phyloP scores from a whole-genome alignment of 2,797 vertebrate species.

The Atherinosoma microstoma region DNA sequence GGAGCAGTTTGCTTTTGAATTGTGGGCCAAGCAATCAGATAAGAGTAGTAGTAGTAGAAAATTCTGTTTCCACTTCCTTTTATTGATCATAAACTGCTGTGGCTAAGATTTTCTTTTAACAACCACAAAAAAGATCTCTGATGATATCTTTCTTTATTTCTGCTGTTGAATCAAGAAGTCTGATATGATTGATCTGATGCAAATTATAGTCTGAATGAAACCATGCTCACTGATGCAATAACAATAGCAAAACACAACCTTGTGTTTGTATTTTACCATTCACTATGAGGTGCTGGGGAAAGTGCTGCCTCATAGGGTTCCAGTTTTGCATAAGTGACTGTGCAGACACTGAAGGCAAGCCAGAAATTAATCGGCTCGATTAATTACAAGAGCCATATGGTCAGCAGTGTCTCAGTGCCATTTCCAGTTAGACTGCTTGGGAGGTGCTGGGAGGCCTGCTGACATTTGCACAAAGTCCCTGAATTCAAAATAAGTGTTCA shows the following conservation, averaged over 20 bases:
- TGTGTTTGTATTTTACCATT: constrained; percentile 37
- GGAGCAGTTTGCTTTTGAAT: no score
- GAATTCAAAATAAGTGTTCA: constrained; percentile 54
- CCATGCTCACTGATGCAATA: constrained; percentile 33
- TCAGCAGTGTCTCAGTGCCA: constrained; percentile 80
- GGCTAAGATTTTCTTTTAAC: no score
- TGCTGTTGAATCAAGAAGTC: background rate
- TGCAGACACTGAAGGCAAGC: constrained; percentile 75
- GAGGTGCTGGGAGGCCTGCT: constrained; percentile 81
- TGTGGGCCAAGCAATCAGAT: no score
- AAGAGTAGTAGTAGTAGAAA: no score
- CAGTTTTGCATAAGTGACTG: constrained; percentile 76
- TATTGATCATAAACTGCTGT: no score
- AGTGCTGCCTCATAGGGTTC: constrained; percentile 58
- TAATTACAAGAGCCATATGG: constrained; percentile 87
- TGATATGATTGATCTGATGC: background rate
- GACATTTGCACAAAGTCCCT: constrained; percentile 82
- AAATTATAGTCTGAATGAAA: constrained; percentile 25
- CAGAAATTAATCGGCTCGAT: constrained; percentile 84
- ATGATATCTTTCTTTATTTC: no score
- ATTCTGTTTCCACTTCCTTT: no score
- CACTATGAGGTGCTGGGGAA: constrained; percentile 43
- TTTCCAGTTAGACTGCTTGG: constrained; percentile 80
- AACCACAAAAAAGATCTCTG: no score
- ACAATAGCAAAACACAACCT: constrained; percentile 49